These are phyloP conservation scores for Dendrocopos noguchii DNA, from an alignment of 2,113 vertebrate species.

Conservation along the genomic window DNA sequence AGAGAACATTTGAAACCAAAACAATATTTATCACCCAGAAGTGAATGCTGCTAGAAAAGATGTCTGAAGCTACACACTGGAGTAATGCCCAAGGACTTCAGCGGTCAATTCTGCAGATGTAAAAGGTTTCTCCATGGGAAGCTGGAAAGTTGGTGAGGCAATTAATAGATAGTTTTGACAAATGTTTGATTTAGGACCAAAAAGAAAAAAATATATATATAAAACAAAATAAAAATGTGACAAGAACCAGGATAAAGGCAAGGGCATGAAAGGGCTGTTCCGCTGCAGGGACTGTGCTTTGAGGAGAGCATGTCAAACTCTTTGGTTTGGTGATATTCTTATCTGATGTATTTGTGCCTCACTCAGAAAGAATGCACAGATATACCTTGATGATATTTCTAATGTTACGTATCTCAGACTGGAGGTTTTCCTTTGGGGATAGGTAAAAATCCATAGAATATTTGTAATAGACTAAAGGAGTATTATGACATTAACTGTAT, in stretches of 20 bases:
- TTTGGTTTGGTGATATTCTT: not conserved
- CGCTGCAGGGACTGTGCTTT: not conserved
- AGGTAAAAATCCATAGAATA: not conserved
- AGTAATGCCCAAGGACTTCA: not conserved
- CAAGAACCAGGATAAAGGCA: not conserved
- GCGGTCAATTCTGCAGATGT: not conserved
- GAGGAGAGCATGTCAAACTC: not conserved
- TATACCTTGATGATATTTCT: not conserved
- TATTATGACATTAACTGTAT: not conserved
- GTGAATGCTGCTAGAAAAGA: not conserved
- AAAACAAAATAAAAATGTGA: not conserved
- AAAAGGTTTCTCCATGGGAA: not conserved
- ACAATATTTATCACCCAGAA: not conserved
- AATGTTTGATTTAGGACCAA: not conserved
- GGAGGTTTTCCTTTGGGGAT: not conserved
- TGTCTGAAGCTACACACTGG: not conserved
- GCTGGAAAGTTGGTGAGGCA: not conserved
- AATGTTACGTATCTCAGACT: not conserved
- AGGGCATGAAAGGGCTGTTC: not conserved
- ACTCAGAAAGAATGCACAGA: not conserved
- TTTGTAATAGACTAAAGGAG: not conserved
- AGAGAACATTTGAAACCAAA: not conserved
- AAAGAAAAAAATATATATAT: not conserved
- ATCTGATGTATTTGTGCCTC: not conserved
- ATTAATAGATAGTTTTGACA: not conserved